A percentile compares a stretch with the other conserved stretches of the same genome.
These are phyloP conservation scores for Drosophila tropicalis DNA, from an alignment of 1,140 invertebrate genomes.

Conservation along the genomic window DNA sequence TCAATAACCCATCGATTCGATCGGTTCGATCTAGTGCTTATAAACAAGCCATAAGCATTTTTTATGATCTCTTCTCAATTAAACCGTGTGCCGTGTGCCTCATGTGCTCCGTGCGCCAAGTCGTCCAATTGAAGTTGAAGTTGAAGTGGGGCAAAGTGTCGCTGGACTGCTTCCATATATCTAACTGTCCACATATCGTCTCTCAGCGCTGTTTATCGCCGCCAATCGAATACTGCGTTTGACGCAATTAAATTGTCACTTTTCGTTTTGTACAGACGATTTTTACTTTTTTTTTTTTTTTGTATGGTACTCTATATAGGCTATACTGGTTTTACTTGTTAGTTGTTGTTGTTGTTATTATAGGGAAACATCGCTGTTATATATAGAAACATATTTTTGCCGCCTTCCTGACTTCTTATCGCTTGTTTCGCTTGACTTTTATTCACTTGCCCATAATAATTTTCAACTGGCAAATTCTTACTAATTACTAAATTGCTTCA, in stretches of 20 bases:
- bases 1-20: slow-evolving; percentile 48
- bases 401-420: slow-evolving; percentile 76
- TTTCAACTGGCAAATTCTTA: slow-evolving; percentile 70
- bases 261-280: slow-evolving; percentile 77
- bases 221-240: slow-evolving; percentile 80
- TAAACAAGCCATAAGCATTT: slow-evolving; percentile 79
- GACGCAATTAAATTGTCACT: slow-evolving; percentile 82
- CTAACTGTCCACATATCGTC: slow-evolving; percentile 25
- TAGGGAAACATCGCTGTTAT: slow-evolving; percentile 44
- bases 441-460: slow-evolving; percentile 47
- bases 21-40: slow-evolving; percentile 56
- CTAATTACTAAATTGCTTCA: slow-evolving; percentile 72
- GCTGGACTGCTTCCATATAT: slow-evolving; percentile 62
- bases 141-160: slow-evolving; percentile 71
- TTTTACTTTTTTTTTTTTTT: slow-evolving; percentile 41
- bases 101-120: neutral
- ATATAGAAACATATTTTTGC: slow-evolving; percentile 45
- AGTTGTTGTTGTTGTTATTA: slow-evolving; percentile 29
- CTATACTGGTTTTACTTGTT: slow-evolving; percentile 77
- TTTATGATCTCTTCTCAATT: slow-evolving; percentile 80
- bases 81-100: slow-evolving; percentile 40
- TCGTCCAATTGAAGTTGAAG: slow-evolving; percentile 19
- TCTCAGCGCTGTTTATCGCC: slow-evolving; percentile 51
- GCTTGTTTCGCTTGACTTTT: slow-evolving; percentile 27
- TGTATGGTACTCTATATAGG: slow-evolving; percentile 29